Percentiles rank a stretch among this genome's conserved stretches.
Evolutionary conservation across 2,888 invertebrate genomes (phyloP).

Genomic region (Thelaira solivaga): DNA sequence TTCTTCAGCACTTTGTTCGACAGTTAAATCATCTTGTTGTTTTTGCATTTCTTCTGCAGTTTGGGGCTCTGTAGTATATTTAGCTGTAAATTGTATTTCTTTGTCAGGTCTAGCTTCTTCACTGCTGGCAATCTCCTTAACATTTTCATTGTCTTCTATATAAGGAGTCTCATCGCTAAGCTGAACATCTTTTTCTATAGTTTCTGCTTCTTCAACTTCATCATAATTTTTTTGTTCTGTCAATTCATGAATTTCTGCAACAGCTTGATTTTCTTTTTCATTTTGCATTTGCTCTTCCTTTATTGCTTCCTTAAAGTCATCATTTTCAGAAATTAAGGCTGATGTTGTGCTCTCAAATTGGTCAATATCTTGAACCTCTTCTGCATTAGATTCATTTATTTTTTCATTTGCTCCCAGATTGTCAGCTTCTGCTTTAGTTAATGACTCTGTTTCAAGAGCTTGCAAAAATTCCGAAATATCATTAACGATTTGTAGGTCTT

Average conservation of each 20-base stretch:
- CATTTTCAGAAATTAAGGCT: no score
- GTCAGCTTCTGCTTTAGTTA: no score
- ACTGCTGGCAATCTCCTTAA: background rate
- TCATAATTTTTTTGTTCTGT: no score
- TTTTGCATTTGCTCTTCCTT: background rate
- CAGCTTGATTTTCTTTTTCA: background rate
- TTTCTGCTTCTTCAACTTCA: background rate
- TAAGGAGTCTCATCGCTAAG: background rate
- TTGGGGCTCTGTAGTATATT: background rate
- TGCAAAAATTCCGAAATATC: no score
- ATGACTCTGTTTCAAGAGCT: no score
- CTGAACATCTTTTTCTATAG: background rate
- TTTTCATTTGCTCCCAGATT: background rate
- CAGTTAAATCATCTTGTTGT: background rate
- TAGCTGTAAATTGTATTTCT: background rate
- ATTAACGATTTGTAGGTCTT: background rate
- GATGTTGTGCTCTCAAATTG: no score
- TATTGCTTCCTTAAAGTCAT: slow-evolving; percentile 3
- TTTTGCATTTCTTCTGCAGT: background rate
- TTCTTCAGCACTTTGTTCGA: background rate
- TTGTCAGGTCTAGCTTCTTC: background rate
- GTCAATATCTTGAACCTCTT: no score
- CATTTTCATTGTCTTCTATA: background rate
- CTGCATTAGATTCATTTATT: no score
- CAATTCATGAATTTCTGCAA: slow-evolving; percentile 10